Conservation (phyloP, 2,113 vertebrate species). For the Progne subis region DNA sequence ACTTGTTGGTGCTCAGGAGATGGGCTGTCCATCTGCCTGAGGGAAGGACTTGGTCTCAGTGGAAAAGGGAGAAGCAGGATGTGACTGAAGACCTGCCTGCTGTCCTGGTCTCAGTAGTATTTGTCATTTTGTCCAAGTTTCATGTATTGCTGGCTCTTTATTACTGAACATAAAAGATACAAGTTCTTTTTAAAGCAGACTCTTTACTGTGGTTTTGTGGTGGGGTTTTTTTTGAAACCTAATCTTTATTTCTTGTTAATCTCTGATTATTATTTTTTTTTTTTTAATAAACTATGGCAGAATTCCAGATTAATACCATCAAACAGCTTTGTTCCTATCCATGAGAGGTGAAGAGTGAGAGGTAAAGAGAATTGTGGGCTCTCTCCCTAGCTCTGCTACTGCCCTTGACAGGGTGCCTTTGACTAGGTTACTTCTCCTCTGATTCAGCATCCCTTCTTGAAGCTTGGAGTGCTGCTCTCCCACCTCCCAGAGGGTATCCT, state of each 20-base stretch:
- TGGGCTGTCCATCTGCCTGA: neutral
- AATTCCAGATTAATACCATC: neutral
- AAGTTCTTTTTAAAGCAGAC: neutral
- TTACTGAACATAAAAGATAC: neutral
- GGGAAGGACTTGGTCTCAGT: neutral
- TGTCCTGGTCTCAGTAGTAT: neutral
- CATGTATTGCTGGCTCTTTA: neutral
- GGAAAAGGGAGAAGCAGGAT: neutral
- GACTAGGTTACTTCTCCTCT: neutral
- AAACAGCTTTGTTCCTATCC: neutral
- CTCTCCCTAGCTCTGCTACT: neutral
- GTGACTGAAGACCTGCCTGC: neutral
- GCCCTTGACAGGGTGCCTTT: neutral
- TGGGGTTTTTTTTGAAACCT: neutral
- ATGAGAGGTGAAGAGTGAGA: neutral
- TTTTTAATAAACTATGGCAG: neutral
- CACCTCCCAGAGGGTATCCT: neutral
- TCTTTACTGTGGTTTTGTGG: neutral
- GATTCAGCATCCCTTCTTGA: slow-evolving; percentile 1
- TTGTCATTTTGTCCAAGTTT: neutral
- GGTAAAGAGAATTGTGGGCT: neutral
- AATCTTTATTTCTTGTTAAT: neutral
- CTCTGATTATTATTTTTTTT: neutral
- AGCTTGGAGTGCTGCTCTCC: neutral
- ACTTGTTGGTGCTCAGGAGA: neutral